Percentiles rank a stretch among this genome's conserved stretches.
These are phyloP conservation scores for Agrilus mali DNA, from an alignment of 2,888 invertebrate species.

Conservation along the genomic window DNA sequence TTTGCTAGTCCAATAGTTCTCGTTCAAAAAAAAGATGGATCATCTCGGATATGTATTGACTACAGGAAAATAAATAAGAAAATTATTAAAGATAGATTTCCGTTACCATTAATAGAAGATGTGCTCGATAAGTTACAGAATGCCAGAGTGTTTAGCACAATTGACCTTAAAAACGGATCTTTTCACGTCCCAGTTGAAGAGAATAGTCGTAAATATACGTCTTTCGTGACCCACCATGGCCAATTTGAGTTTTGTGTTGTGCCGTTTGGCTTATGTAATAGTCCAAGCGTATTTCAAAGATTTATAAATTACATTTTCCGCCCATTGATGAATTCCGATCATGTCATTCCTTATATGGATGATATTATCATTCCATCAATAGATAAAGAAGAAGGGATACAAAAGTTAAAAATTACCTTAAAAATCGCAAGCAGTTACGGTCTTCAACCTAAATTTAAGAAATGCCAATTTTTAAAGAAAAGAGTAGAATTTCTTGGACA, in stretches of 20 bases:
- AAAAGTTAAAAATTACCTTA: conserved; percentile 16
- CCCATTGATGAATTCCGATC: conserved; percentile 11
- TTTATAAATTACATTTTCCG: conserved; percentile 18
- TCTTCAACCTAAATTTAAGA: conserved; percentile 22
- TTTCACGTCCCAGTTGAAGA: conserved; percentile 20
- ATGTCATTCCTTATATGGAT: conserved; percentile 15
- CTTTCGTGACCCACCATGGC: conserved; percentile 27
- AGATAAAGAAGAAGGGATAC: conserved; percentile 12
- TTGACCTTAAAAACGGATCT: no score
- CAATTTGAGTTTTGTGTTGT: conserved; percentile 28
- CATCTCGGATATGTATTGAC: conserved; percentile 26
- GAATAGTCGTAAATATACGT: conserved; percentile 21
- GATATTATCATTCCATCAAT: conserved; percentile 14
- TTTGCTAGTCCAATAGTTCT: conserved; percentile 23
- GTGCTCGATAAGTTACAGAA: conserved; percentile 20
- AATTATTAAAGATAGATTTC: conserved; percentile 20
- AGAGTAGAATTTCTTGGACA: conserved; percentile 14
- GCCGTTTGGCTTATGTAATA: conserved; percentile 30
- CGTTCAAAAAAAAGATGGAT: conserved; percentile 18
- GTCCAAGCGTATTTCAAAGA: conserved; percentile 20
- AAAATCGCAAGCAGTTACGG: conserved; percentile 14
- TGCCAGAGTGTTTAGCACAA: conserved; percentile 19
- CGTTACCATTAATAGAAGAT: conserved; percentile 27
- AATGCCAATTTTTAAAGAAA: conserved; percentile 24
- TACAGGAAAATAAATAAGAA: conserved; percentile 27